A percentile compares a stretch with the other conserved stretches of the same genome.
phyloP scores from a whole-genome alignment of 2,113 vertebrate species.

The Rhegmatorhina hoffmannsi region DNA sequence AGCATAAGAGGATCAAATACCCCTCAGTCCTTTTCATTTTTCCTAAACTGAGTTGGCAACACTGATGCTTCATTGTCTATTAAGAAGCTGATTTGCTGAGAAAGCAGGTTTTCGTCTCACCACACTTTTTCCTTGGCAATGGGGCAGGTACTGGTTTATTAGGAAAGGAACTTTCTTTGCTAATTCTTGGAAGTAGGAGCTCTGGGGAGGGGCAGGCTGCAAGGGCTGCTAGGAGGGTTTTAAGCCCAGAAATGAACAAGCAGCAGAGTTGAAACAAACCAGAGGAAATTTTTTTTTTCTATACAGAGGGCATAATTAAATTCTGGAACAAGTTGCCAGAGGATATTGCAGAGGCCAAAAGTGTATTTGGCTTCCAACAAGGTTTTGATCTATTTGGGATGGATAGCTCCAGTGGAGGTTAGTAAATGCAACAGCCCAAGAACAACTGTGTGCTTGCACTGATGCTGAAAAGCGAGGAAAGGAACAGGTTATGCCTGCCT shows the following conservation, averaged over 20 bases:
- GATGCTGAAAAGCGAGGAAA: not conserved
- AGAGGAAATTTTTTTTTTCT: not conserved
- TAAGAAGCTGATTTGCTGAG: slow-evolving; percentile 40
- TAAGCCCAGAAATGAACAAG: not conserved
- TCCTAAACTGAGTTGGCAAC: not conserved
- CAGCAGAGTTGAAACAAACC: not conserved
- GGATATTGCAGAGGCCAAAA: not conserved
- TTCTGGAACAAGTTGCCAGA: not conserved
- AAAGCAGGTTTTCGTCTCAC: not conserved
- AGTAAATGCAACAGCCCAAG: not conserved
- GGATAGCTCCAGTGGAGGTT: not conserved
- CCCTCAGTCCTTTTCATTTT: not conserved
- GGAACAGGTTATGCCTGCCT: rapidly evolving
- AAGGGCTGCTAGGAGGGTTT: not conserved
- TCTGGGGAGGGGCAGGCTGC: slow-evolving; percentile 4
- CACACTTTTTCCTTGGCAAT: slow-evolving; percentile 21
- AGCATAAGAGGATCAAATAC: not conserved
- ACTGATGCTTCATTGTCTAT: not conserved
- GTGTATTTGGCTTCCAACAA: not conserved
- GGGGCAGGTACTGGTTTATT: not conserved
- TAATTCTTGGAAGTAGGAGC: slow-evolving; percentile 46
- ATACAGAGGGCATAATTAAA: not conserved
- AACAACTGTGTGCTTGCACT: not conserved
- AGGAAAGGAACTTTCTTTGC: slow-evolving; percentile 47
- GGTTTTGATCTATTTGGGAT: not conserved